phyloP scores from a whole-genome alignment of 2,888 invertebrate genomes.

The Coleophora flavipennella region DNA sequence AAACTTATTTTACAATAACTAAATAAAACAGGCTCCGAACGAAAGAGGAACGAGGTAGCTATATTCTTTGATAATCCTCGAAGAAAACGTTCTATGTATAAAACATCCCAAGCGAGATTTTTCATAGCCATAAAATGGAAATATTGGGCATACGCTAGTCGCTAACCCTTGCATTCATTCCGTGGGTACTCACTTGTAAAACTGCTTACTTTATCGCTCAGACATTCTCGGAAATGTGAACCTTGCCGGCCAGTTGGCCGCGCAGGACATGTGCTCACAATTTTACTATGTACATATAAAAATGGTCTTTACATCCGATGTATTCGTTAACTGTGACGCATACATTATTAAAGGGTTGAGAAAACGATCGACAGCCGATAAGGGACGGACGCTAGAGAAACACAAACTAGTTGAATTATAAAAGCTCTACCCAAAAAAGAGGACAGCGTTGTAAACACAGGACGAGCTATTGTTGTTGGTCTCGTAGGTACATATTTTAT shows the following conservation, averaged over 20 bases:
- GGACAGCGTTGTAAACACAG: constrained; percentile 52
- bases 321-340: constrained; percentile 49
- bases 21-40: constrained; percentile 11
- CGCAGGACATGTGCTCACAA: constrained; percentile 22
- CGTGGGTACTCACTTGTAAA: constrained; percentile 56
- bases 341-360: constrained; percentile 57
- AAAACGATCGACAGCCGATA: constrained; percentile 54
- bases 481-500: too few species aligned
- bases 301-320: constrained; percentile 29
- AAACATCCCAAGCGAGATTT: constrained; percentile 38
- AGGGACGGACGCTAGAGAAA: constrained; percentile 49
- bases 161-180: constrained; percentile 49
- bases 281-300: constrained; percentile 28
- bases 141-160: constrained; percentile 49
- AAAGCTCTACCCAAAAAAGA: constrained; percentile 48
- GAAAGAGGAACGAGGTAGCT: not conserved
- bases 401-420: constrained; percentile 61
- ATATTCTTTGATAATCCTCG: not conserved
- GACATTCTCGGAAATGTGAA: constrained; percentile 43
- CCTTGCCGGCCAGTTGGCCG: constrained; percentile 35
- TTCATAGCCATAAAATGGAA: constrained; percentile 49
- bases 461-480: constrained; percentile 62
- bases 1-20: too few species aligned
- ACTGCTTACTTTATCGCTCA: constrained; percentile 58
- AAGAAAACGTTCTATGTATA: constrained; percentile 11